Conservation (phyloP, 1,140 invertebrate genomes). For the Trichogramma pretiosum region DNA sequence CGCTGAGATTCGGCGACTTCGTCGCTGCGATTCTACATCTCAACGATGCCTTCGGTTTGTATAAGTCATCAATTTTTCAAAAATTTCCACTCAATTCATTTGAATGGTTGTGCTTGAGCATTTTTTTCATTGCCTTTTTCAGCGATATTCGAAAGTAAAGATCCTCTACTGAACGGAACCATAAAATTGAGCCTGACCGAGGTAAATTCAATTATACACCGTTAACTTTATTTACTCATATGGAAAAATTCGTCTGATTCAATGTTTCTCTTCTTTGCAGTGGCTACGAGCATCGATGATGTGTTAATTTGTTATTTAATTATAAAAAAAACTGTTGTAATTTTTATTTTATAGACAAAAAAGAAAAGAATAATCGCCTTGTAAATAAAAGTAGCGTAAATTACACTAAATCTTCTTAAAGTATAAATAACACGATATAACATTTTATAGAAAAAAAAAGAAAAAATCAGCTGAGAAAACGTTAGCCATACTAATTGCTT, state of each 20-base stretch:
- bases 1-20: constrained; percentile 86
- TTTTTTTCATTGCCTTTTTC: constrained; percentile 29
- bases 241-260: no score
- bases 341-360: constrained; percentile 36
- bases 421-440: no score
- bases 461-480: constrained; percentile 21
- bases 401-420: no score
- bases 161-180: constrained; percentile 71
- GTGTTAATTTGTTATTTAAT: constrained; percentile 46
- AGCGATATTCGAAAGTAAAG: constrained; percentile 74
- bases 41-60: constrained; percentile 78
- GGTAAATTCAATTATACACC: no score
- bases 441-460: constrained; percentile 37
- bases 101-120: background rate
- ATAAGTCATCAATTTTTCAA: constrained; percentile 22
- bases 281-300: constrained; percentile 69
- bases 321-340: constrained; percentile 19
- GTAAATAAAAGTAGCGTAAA: no score
- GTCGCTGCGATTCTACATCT: constrained; percentile 82
- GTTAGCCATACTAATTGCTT: constrained; percentile 35
- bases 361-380: constrained; percentile 19
- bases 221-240: no score
- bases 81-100: constrained; percentile 13
- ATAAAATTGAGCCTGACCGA: constrained; percentile 73
- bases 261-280: no score